Conservation (phyloP, 2,888 invertebrate species). For the Cotesia congregata region DNA sequence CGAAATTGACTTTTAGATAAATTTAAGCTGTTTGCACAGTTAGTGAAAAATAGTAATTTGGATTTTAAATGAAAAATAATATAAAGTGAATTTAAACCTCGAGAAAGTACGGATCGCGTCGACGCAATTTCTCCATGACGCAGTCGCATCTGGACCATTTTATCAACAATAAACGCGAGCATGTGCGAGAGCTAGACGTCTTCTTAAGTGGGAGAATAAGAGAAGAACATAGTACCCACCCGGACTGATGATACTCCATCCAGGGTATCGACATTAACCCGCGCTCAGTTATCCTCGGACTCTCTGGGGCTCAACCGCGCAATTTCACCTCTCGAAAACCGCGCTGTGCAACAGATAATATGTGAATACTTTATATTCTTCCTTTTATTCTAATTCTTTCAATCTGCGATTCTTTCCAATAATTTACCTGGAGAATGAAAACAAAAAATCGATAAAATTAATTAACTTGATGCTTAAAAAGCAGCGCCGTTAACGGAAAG, state of each 20-base stretch:
- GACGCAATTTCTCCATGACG: conserved; percentile 50
- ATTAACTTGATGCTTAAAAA: no score
- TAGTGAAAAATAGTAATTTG: no score
- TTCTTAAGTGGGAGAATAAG: conserved; percentile 30
- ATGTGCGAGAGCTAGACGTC: conserved; percentile 32
- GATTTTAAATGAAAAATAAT: neutral
- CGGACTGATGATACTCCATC: conserved; percentile 50
- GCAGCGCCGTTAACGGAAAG: no score
- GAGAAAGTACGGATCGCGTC: conserved; percentile 43
- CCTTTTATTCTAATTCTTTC: no score
- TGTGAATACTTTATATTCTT: neutral
- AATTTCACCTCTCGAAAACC: neutral
- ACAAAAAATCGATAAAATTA: no score
- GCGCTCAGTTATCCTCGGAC: conserved; percentile 18
- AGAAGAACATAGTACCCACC: conserved; percentile 45
- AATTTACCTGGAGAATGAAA: no score
- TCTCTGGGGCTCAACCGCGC: neutral
- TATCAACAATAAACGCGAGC: conserved; percentile 27
- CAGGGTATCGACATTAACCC: conserved; percentile 43
- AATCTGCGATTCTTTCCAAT: no score
- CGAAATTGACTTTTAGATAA: no score
- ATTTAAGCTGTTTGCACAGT: no score
- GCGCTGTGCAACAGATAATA: conserved; percentile 2
- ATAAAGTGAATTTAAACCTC: conserved; percentile 40
- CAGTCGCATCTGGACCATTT: conserved; percentile 55